Evolutionary conservation across 23 tunicate species (phyloP), one percentile per base, ranked within the genome.

Genomic region (Oikopleura vanhoeffeni): DNA sequence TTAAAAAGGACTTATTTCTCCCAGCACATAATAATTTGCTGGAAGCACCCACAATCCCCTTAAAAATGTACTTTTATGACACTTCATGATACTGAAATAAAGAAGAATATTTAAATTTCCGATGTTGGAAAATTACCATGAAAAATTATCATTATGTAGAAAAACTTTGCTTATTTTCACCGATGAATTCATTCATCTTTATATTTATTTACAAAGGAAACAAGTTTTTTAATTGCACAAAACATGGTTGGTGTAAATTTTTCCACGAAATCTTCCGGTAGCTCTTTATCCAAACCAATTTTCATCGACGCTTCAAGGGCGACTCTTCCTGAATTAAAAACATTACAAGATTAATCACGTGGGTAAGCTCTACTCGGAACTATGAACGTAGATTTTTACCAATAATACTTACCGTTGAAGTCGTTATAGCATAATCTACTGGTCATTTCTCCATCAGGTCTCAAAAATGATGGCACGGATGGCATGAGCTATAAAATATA

Each of bases 391-490:
- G n/a, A n/a, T n/a, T n/a, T n/a, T n/a, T n/a, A n/a, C n/a, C n/a
- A n/a, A n/a, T n/a, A n/a, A n/a, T n/a, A 85, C 85, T 83, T 39
- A 86, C 97, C 97, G 71, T 90, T 87, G 84, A 94, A 94, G 41
- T 90, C 91, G 41, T 88, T 83, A 83, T 88, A 94, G 42, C 98
- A 94, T 41, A 94, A 57, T 0, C 98, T 91, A 76, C 86, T 91
- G 0, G 98, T 94, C 0, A 94, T 86, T 18, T 84, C 84, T 38
- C 76, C 84, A 1, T 40, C 84, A 32, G 77, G 41, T 40, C 91
- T 88, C 41, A 94, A 85, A 57, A 88, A 94, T 0, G 88, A 85
- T 30, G 98, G 98, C 1, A 95, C 98, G 0, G 91, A 95, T 39
- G 98, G 88, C 89, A 94, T 94, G 40, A 94, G 60, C 93, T 89